Evolutionary conservation across 2,113 vertebrate genomes (phyloP), one percentile per base, ranked within the genome.

Genomic region (Triplophysa tibetana): DNA sequence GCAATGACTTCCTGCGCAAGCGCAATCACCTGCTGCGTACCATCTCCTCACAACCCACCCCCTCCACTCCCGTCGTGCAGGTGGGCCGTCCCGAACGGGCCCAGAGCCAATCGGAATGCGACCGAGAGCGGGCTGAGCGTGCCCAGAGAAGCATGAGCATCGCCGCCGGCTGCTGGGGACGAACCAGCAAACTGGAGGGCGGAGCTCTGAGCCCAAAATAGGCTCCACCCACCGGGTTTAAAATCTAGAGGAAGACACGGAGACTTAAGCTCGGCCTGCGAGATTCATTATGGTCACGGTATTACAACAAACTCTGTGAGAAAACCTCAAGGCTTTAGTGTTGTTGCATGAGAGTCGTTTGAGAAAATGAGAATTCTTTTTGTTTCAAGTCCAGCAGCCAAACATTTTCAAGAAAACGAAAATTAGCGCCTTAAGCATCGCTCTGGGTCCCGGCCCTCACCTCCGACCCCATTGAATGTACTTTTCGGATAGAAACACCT

Each of bases 91-190:
- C 95, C 0, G 96, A 98, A 90, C 93, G 96, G 75, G 95, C 95
- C 4, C 95, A 94, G 87, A 96, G 94, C 93, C 97, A 97, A 88
- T 96, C 93, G 0, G 97, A 98, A 48, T 12, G 91, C 8, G 95
- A 95, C 81, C 91, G 93, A 29, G 95, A 96, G 5, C 88, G 91
- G 29, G 68, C 87, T 0, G 94, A 95, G 21, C 92, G 94, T 1
- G 90, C 94, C 77, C 96, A 96, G 82, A 93, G 98, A 83, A 98
- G 97, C 86, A 95, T 98, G 96, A 99, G 97, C 75, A 87, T 98
- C 8, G 96, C 98, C 0, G 94, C 96, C 0, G 94, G 96, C 24
- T 99, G 97, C 92, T 99, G 97, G 96, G 96, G 96, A n/a, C 95
- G 97, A 4, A 91, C 91, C 56, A 62, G 92, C 0, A 94, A 92